Percentiles rank a stretch among this genome's conserved stretches.
These are phyloP conservation scores for Gandaritis pyraliata DNA, from an alignment of 2,888 invertebrate species.

Conservation along the genomic window DNA sequence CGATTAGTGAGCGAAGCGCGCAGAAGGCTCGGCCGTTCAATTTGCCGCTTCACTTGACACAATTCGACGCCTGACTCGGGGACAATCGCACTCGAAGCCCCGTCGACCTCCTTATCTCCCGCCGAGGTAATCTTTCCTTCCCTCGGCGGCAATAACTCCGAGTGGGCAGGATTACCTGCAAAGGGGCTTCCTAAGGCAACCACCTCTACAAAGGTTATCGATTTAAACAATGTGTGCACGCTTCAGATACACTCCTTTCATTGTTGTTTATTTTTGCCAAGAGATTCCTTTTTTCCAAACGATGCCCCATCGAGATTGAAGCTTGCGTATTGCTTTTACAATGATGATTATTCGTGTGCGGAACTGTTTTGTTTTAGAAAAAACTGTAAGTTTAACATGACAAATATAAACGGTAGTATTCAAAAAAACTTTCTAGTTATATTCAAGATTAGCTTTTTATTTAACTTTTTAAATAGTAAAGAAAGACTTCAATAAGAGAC, in stretches of 20 bases:
- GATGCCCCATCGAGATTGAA: constrained; percentile 34
- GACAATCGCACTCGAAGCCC: constrained; percentile 84
- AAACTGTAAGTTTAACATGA: constrained; percentile 3
- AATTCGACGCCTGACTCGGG: constrained; percentile 84
- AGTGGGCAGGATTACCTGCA: constrained; percentile 84
- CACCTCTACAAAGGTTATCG: constrained; percentile 81
- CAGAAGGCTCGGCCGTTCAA: constrained; percentile 83
- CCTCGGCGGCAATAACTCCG: constrained; percentile 84
- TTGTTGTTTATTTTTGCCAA: constrained; percentile 56
- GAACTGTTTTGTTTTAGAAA: constrained; percentile 13
- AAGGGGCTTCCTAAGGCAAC: constrained; percentile 80
- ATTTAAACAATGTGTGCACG: constrained; percentile 78
- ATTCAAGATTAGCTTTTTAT: no score
- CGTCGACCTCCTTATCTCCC: constrained; percentile 84
- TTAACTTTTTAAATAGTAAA: no score
- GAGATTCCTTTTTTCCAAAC: constrained; percentile 40
- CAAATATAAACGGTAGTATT: not conserved
- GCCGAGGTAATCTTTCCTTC: constrained; percentile 84
- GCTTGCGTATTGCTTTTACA: constrained; percentile 35
- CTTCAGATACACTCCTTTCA: constrained; percentile 63
- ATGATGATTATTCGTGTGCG: constrained; percentile 19
- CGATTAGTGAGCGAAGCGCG: constrained; percentile 80
- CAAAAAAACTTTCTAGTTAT: not conserved
- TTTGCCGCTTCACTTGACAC: constrained; percentile 85
- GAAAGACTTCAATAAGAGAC: no score